Conservation (phyloP, 2,888 invertebrate species). For the Nomada lathburiana region DNA sequence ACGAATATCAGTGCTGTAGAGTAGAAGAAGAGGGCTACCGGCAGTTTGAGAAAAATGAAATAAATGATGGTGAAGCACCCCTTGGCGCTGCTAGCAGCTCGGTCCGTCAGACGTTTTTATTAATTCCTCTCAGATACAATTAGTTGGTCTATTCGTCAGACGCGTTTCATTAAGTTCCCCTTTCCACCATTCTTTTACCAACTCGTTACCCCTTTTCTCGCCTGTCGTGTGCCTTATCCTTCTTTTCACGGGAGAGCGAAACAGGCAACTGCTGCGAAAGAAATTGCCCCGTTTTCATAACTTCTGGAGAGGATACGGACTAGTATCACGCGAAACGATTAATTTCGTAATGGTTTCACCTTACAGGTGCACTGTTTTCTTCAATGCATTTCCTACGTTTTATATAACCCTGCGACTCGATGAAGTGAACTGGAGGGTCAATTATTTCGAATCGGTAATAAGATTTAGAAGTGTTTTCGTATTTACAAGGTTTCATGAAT, state of each 20-base stretch:
- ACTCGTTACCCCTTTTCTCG: slow-evolving; percentile 73
- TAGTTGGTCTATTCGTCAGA: slow-evolving; percentile 84
- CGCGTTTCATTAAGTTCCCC: slow-evolving; percentile 83
- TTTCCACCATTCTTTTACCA: slow-evolving; percentile 60
- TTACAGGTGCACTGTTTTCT: not conserved
- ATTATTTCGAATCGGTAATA: too few relatives aligned
- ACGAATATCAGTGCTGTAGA: slow-evolving; percentile 61
- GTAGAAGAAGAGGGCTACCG: slow-evolving; percentile 64
- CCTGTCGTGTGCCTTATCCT: slow-evolving; percentile 57
- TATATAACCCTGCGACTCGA: too few relatives aligned
- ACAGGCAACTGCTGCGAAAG: slow-evolving; percentile 27
- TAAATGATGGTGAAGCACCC: slow-evolving; percentile 79
- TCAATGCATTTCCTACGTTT: not conserved
- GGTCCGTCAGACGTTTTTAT: slow-evolving; percentile 81
- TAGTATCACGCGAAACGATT: slow-evolving; percentile 14
- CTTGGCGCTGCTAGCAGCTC: slow-evolving; percentile 64
- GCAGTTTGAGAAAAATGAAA: slow-evolving; percentile 78
- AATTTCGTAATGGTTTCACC: slow-evolving; percentile 14
- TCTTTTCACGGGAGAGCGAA: slow-evolving; percentile 25
- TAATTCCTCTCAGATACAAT: slow-evolving; percentile 84
- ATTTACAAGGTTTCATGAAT: too few relatives aligned
- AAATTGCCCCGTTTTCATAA: slow-evolving; percentile 14
- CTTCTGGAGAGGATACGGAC: slow-evolving; percentile 26
- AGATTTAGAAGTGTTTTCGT: too few relatives aligned
- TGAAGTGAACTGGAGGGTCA: too few relatives aligned